These are phyloP conservation scores for Pangasius sanitwongsei DNA, from an alignment of 2,797 vertebrate species.

Conservation along the genomic window DNA sequence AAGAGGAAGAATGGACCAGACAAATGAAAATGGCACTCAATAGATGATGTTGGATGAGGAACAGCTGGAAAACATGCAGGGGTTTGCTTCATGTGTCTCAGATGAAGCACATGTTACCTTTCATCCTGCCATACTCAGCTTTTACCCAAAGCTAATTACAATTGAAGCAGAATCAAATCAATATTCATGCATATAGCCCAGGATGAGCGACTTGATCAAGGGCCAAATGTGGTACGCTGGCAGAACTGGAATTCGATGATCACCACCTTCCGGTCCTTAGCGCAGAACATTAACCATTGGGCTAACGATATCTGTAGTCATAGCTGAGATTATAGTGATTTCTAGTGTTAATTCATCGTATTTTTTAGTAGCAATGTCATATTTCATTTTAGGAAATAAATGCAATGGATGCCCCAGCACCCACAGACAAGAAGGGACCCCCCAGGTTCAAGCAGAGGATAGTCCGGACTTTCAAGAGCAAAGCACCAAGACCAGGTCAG, in stretches of 20 bases:
- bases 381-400: not conserved
- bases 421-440: constrained; percentile 61
- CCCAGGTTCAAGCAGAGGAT: constrained; percentile 66
- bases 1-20: not conserved
- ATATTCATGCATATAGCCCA: not conserved
- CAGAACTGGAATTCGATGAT: not conserved
- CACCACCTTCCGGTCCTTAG: not conserved
- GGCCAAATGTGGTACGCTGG: not conserved
- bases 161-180: not conserved
- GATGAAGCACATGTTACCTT: not conserved
- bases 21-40: not conserved
- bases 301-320: not conserved
- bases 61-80: not conserved
- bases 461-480: constrained; percentile 66
- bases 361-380: no score
- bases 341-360: not conserved
- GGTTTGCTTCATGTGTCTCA: not conserved
- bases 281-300: not conserved
- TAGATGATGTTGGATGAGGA: not conserved
- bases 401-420: constrained; percentile 47
- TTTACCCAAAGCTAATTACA: not conserved
- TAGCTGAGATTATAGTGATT: not conserved
- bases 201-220: not conserved
- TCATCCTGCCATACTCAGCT: not conserved
- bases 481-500: constrained; percentile 67